A percentile compares a stretch with the other conserved stretches of the same genome.
Evolutionary conservation across 2,113 vertebrate species (phyloP).

Genomic region (Dermatemys mawii): DNA sequence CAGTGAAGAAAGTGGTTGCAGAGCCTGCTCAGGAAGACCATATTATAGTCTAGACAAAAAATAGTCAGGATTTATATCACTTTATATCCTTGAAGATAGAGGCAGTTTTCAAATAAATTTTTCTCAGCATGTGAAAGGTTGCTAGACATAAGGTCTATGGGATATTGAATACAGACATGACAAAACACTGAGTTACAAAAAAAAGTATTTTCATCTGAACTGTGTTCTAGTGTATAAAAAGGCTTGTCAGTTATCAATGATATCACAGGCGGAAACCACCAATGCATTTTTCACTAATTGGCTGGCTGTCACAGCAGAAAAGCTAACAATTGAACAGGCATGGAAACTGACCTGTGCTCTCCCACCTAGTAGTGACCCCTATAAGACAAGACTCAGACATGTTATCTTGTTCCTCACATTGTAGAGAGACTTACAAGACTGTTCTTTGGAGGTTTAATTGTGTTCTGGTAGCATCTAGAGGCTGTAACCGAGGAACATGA

Average conservation of each 20-base stretch:
- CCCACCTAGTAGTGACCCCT: not conserved
- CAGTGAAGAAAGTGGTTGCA: conserved; percentile 34
- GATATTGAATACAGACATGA: not conserved
- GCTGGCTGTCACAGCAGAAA: not conserved
- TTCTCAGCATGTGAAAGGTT: conserved; percentile 1
- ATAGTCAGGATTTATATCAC: not conserved
- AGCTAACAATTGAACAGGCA: not conserved
- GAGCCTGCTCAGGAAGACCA: conserved; percentile 13
- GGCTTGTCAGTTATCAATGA: not conserved
- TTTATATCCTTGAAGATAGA: conserved; percentile 26
- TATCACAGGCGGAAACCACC: not conserved
- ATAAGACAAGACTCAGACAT: not conserved
- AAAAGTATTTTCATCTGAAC: not conserved
- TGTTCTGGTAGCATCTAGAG: not conserved
- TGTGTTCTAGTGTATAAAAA: not conserved
- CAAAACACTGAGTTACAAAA: conserved; percentile 3
- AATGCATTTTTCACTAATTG: not conserved
- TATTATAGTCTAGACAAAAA: not conserved
- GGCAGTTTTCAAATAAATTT: conserved; percentile 29
- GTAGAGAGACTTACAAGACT: not conserved
- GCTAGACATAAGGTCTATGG: conserved; percentile 4
- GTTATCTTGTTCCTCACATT: not conserved
- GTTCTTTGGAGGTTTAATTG: not conserved
- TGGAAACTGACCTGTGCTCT: not conserved
- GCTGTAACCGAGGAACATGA: not conserved